Conservation (phyloP, 2,888 invertebrate genomes). For the Laothoe populi region DNA sequence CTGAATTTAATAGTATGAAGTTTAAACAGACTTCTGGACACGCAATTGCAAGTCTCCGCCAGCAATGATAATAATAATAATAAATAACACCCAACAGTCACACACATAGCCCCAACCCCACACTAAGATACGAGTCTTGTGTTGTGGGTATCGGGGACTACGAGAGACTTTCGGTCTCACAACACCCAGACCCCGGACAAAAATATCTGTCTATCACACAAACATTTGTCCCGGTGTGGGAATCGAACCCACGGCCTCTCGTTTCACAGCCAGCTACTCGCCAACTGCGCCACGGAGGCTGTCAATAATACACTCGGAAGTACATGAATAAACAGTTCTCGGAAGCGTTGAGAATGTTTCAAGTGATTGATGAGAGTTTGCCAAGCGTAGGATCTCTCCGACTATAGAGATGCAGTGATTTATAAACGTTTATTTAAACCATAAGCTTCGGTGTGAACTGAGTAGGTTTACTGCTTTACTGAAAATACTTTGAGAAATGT, state of each 20-base stretch:
- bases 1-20: neutral
- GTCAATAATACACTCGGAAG: neutral
- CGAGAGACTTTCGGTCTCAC: no score
- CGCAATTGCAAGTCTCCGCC: neutral
- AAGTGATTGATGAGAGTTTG: slow-evolving; percentile 19
- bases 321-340: slow-evolving; percentile 1
- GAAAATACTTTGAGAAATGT: slow-evolving; percentile 7
- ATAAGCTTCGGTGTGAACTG: slow-evolving; percentile 17
- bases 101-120: no score
- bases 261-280: no score
- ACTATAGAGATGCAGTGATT: slow-evolving; percentile 17
- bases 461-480: slow-evolving; percentile 10
- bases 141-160: no score
- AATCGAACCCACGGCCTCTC: no score
- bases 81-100: no score
- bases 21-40: neutral
- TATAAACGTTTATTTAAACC: slow-evolving; percentile 10
- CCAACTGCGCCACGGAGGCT: no score
- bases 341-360: slow-evolving; percentile 19
- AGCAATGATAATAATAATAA: no score
- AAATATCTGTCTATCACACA: no score
- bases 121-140: no score
- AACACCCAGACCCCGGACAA: no score
- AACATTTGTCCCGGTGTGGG: no score
- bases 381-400: slow-evolving; percentile 5